These are phyloP conservation scores for Aegypius monachus DNA, from an alignment of 2,113 vertebrate species.

Conservation along the genomic window DNA sequence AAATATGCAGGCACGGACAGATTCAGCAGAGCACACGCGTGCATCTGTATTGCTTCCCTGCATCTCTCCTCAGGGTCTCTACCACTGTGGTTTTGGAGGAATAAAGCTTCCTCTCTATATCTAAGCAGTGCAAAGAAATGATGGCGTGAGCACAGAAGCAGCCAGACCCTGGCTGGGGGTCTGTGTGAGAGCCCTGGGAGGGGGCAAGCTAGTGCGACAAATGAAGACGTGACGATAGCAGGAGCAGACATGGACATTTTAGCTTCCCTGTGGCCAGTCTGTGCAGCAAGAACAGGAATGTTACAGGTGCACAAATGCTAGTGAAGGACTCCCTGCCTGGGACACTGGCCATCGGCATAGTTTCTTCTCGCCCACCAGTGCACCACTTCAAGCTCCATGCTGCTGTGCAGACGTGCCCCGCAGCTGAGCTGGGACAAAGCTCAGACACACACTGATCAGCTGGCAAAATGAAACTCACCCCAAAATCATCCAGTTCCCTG, in stretches of 20 bases:
- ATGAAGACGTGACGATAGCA: fast-evolving
- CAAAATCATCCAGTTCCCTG: neutral
- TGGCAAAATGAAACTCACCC: neutral
- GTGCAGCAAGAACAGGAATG: neutral
- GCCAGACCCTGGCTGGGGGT: neutral
- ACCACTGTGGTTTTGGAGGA: neutral
- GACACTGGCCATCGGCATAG: fast-evolving
- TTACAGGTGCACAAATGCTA: neutral
- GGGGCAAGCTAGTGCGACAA: neutral
- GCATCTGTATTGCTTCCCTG: neutral
- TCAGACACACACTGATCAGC: fast-evolving
- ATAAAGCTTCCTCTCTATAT: neutral
- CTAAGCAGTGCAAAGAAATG: neutral
- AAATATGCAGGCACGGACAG: neutral
- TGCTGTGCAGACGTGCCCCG: fast-evolving
- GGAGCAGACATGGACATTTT: neutral
- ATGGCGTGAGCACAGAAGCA: neutral
- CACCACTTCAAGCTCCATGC: fast-evolving
- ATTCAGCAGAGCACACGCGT: neutral
- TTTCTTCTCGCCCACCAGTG: neutral
- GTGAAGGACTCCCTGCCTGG: neutral
- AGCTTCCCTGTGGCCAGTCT: neutral
- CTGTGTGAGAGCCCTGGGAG: neutral
- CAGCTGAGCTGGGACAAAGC: neutral
- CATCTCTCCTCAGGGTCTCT: neutral